A percentile compares a stretch with the other conserved stretches of the same genome.
Conservation (phyloP, 2,888 invertebrate genomes). For the Heliothis peltigera region DNA sequence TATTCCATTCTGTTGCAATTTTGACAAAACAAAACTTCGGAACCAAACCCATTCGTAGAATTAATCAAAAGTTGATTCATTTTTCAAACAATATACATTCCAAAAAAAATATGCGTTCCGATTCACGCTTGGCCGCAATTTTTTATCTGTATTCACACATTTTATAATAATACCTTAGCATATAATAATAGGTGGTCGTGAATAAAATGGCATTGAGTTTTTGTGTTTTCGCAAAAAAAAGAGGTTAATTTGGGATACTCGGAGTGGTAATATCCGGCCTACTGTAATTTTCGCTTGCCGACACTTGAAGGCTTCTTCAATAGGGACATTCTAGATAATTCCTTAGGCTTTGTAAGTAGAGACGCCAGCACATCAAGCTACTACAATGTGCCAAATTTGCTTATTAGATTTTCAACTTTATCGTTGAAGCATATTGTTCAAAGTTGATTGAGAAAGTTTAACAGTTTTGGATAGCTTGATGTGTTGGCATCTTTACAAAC, state of each 20-base stretch:
- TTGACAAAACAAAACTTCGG: not conserved
- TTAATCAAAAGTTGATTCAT: constrained; percentile 42
- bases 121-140: constrained; percentile 56
- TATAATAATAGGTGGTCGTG: constrained; percentile 66
- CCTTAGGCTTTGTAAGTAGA: too few relatives aligned
- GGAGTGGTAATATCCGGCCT: constrained; percentile 53
- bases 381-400: too few relatives aligned
- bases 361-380: too few relatives aligned
- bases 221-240: constrained; percentile 46
- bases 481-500: too few relatives aligned
- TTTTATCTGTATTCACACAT: constrained; percentile 61
- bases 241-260: constrained; percentile 51
- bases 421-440: too few relatives aligned
- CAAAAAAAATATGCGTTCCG: constrained; percentile 41
- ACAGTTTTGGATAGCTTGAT: too few relatives aligned
- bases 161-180: constrained; percentile 58
- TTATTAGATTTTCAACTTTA: too few relatives aligned
- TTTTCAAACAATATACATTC: constrained; percentile 25
- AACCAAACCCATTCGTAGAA: constrained; percentile 30
- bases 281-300: constrained; percentile 39
- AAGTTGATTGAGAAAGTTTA: too few relatives aligned
- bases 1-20: not conserved
- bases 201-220: constrained; percentile 63
- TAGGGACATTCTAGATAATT: too few relatives aligned
- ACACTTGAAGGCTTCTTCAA: constrained; percentile 11